phyloP scores from a whole-genome alignment of 2,113 vertebrate genomes.

The Peromyscus maniculatus region DNA sequence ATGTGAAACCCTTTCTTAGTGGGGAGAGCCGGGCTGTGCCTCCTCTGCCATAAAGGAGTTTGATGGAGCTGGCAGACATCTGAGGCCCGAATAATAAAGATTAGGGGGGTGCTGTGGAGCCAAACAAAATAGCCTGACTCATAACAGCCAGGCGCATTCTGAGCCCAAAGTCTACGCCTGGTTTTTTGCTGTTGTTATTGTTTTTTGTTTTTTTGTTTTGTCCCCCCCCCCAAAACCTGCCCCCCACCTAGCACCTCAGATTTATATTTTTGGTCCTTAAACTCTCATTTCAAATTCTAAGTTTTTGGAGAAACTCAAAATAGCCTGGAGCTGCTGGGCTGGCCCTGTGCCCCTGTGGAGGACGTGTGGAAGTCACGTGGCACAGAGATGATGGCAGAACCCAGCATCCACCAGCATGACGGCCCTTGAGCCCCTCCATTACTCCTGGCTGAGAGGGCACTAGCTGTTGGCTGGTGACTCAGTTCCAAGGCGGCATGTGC shows the following conservation, averaged over 20 bases:
- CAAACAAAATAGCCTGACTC: constrained; percentile 6
- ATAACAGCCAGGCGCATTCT: background rate
- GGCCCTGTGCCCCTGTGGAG: background rate
- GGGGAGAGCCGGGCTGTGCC: background rate
- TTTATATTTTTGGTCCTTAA: background rate
- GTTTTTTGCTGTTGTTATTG: background rate
- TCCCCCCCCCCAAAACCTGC: background rate
- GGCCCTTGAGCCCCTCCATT: background rate
- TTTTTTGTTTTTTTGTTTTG: background rate
- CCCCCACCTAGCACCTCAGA: background rate
- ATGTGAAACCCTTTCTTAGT: background rate
- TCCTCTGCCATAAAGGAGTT: background rate
- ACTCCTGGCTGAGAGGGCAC: background rate
- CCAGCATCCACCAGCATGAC: background rate
- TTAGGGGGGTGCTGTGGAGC: background rate
- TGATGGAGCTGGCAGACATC: background rate
- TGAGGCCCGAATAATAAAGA: constrained; percentile 41
- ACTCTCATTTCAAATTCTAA: background rate
- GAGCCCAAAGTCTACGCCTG: background rate
- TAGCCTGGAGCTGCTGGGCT: no score
- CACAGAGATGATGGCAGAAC: background rate
- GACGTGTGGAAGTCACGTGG: accelerated
- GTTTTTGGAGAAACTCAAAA: background rate
- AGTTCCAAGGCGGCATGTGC: background rate
- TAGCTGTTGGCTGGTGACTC: background rate